Evolutionary conservation across 2,797 vertebrate genomes (phyloP).

Genomic region (Mus caroli): DNA sequence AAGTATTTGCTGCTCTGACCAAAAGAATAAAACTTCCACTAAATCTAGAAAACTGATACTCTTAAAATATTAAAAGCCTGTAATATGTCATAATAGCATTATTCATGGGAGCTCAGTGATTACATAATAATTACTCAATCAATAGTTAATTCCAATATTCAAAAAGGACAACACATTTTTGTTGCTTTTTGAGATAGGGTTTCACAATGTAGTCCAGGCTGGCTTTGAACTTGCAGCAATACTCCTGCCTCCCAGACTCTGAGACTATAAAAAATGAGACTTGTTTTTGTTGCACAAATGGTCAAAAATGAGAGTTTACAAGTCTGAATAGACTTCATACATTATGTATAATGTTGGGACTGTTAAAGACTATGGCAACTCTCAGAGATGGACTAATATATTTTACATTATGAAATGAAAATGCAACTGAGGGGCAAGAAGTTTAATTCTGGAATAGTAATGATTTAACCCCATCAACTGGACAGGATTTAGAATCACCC

Average conservation of each 20-base stretch:
- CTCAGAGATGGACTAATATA: neutral
- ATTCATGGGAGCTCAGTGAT: conserved; percentile 43
- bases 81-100: conserved; percentile 30
- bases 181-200: neutral
- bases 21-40: conserved; percentile 55
- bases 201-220: neutral
- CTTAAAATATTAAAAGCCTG: conserved; percentile 25
- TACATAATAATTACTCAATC: conserved; percentile 55
- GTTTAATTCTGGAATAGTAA: neutral
- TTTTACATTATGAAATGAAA: neutral
- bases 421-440: neutral
- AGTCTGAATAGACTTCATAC: neutral
- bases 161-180: neutral
- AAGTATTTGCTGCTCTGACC: conserved; percentile 19
- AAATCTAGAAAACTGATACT: conserved; percentile 66
- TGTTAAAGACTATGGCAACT: neutral
- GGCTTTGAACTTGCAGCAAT: neutral
- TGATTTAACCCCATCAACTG: neutral
- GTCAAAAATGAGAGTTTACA: neutral
- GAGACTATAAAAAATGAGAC: neutral
- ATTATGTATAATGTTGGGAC: neutral
- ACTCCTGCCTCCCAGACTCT: neutral
- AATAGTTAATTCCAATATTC: conserved; percentile 42
- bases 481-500: neutral
- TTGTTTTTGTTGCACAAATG: conserved; percentile 16